Conservation (phyloP, 2,888 invertebrate genomes). For the Calameuta pallipes region DNA sequence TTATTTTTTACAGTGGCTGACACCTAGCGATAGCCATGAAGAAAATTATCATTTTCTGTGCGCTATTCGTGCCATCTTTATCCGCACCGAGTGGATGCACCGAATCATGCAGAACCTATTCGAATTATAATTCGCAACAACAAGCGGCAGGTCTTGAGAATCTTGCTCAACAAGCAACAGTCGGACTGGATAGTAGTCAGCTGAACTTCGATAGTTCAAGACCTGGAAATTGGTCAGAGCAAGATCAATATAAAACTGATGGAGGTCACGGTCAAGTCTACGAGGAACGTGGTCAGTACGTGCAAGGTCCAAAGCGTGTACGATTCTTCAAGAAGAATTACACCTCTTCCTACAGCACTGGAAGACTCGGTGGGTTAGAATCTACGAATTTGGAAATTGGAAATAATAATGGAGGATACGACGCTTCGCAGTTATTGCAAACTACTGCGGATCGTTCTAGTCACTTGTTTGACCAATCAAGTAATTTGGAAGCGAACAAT, state of each 20-base stretch:
- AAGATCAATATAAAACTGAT: slow-evolving; percentile 47
- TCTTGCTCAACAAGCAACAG: slow-evolving; percentile 8
- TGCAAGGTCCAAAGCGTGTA: slow-evolving; percentile 23
- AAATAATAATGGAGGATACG: background rate
- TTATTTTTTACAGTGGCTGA: background rate
- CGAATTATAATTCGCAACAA: slow-evolving; percentile 22
- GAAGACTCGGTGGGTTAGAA: slow-evolving; percentile 3
- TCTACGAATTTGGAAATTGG: slow-evolving; percentile 3
- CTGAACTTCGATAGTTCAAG: slow-evolving; percentile 33
- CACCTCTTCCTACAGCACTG: slow-evolving; percentile 22
- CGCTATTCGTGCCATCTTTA: slow-evolving; percentile 35
- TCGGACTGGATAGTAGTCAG: slow-evolving; percentile 7
- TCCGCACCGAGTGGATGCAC: slow-evolving; percentile 45
- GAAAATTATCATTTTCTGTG: slow-evolving; percentile 22
- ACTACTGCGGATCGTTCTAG: background rate
- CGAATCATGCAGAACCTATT: slow-evolving; percentile 33
- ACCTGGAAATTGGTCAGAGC: slow-evolving; percentile 55
- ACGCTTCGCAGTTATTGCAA: background rate
- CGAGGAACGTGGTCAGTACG: slow-evolving; percentile 48
- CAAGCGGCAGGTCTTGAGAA: slow-evolving; percentile 17
- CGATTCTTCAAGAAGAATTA: slow-evolving; percentile 29
- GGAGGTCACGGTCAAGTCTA: slow-evolving; percentile 48
- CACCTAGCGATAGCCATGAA: background rate
- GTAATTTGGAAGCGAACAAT: background rate
- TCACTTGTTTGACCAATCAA: background rate